Percentiles rank a stretch among this genome's conserved stretches.
These are phyloP conservation scores for Timema podura DNA, from an alignment of 2,888 invertebrate genomes.

Conservation along the genomic window DNA sequence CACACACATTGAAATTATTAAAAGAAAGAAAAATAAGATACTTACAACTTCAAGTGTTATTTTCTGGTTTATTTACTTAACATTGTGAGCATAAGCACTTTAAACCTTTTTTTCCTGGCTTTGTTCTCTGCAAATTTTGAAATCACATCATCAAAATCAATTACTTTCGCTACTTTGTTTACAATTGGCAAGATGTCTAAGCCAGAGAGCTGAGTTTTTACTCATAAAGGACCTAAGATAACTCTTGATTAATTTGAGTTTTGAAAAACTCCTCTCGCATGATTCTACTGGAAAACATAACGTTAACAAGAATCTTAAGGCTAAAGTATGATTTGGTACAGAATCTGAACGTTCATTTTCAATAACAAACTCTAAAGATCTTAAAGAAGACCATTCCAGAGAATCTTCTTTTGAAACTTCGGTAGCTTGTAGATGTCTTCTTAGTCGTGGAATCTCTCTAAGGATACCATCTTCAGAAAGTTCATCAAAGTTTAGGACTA, in stretches of 20 bases:
- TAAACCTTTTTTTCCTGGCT: slow-evolving; percentile 19
- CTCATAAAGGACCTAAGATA: background rate
- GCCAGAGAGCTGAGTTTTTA: background rate
- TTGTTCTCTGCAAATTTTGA: slow-evolving; percentile 1
- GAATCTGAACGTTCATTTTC: background rate
- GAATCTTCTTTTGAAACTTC: slow-evolving; percentile 3
- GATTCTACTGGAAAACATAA: too few species aligned
- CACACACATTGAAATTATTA: background rate
- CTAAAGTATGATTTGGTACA: background rate
- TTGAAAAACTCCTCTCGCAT: background rate
- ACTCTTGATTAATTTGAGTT: background rate
- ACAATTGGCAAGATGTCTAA: too few species aligned
- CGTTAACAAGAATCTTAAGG: background rate
- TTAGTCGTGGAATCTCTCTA: background rate
- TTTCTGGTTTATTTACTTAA: slow-evolving; percentile 27
- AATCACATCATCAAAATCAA: background rate
- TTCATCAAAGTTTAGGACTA: background rate
- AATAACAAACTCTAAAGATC: background rate
- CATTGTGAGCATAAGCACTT: background rate
- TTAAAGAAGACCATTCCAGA: background rate
- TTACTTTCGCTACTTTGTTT: background rate
- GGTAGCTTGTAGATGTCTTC: background rate
- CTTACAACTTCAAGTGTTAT: slow-evolving; percentile 22
- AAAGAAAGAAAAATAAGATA: background rate
- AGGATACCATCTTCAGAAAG: background rate